Conservation (phyloP, 2,113 vertebrate species). For the Stegostoma tigrinum region DNA sequence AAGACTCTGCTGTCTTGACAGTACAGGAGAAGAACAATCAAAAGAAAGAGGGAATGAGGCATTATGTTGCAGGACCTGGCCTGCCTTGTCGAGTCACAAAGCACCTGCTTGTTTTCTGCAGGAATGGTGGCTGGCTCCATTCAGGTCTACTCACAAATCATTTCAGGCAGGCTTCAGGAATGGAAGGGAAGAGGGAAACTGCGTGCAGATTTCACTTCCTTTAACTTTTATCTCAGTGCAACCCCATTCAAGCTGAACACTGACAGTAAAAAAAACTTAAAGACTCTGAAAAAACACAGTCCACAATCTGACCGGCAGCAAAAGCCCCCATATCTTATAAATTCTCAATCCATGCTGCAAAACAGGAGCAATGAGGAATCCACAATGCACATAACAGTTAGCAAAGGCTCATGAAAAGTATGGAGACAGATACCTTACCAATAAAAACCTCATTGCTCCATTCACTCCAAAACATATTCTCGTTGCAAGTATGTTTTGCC, state of each 20-base stretch:
- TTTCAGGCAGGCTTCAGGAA: not conserved
- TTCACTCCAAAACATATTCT: slow-evolving; percentile 53
- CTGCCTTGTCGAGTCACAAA: not conserved
- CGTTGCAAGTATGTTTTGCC: slow-evolving; percentile 35
- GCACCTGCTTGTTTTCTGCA: not conserved
- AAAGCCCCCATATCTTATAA: not conserved
- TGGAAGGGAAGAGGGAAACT: not conserved
- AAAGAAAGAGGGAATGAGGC: not conserved
- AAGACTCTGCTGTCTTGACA: not conserved
- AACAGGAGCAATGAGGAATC: not conserved
- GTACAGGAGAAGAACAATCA: not conserved
- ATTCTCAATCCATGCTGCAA: not conserved
- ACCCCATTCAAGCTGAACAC: not conserved
- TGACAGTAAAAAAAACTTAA: not conserved
- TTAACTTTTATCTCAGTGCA: not conserved
- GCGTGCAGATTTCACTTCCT: not conserved
- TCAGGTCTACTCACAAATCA: not conserved
- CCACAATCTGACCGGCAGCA: not conserved
- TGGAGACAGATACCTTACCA: not conserved
- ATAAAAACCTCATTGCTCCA: slow-evolving; percentile 51
- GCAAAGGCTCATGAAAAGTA: not conserved
- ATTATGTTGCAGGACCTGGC: not conserved
- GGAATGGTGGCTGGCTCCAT: not conserved
- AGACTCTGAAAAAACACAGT: too few species aligned
- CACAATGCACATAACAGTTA: not conserved